phyloP scores from a whole-genome alignment of 2,797 vertebrate genomes.

The Knipowitschia caucasica region DNA sequence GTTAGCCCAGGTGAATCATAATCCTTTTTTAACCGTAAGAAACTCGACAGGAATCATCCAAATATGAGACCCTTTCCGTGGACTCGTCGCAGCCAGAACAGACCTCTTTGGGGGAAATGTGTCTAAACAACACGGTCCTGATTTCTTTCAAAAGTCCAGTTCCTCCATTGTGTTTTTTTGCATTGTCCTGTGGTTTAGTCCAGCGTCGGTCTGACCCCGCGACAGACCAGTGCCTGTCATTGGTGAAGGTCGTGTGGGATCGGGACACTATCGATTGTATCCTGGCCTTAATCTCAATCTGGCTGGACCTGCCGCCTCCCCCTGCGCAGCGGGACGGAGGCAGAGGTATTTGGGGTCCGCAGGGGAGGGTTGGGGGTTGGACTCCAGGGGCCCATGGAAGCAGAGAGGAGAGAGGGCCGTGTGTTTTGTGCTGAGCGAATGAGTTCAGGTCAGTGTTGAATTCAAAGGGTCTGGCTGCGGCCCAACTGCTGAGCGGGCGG shows the following conservation, averaged over 20 bases:
- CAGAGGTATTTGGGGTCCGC: constrained; percentile 34
- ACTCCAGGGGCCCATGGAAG: constrained; percentile 39
- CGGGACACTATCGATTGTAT: constrained; percentile 60
- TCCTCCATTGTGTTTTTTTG: constrained; percentile 15
- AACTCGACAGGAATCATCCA: no score
- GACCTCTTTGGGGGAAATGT: constrained; percentile 5
- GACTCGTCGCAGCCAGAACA: neutral
- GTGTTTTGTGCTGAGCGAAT: constrained; percentile 78
- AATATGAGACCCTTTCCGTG: no score
- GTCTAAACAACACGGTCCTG: constrained; percentile 29
- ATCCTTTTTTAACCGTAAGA: no score
- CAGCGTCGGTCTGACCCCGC: constrained; percentile 37
- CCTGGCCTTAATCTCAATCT: constrained; percentile 77
- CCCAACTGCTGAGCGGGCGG: constrained; percentile 75
- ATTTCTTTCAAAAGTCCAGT: constrained; percentile 37
- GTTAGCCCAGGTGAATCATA: no score
- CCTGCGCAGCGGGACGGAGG: constrained; percentile 27
- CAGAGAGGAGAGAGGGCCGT: constrained; percentile 10
- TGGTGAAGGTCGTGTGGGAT: constrained; percentile 52
- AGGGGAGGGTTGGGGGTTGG: constrained; percentile 33
- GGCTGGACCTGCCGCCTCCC: constrained; percentile 66
- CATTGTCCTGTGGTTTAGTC: constrained; percentile 10
- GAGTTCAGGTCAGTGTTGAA: constrained; percentile 73
- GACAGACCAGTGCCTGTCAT: constrained; percentile 42
- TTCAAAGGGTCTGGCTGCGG: constrained; percentile 70